Base-by-base conservation (phyloP, 2,888 invertebrate species). In the Eristalis tenax region DNA sequence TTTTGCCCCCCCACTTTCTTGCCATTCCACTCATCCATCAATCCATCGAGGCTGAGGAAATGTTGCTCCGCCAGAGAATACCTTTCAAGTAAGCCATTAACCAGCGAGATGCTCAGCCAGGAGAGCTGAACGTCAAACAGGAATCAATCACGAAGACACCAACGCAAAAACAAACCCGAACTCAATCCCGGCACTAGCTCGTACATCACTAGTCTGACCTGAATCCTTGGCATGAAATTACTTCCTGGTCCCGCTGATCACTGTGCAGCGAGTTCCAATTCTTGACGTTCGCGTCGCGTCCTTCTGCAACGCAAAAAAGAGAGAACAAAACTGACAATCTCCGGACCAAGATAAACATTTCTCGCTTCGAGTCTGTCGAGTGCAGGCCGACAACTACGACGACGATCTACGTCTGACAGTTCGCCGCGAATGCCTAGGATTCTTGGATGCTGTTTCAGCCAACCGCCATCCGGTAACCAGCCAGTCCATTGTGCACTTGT, bases 191-290 rank as follows among this genome's bases (percentile, higher is more conserved):
- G 28, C 26, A n/a, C 11, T 26, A 1, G 26, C 26, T 63, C 32
- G 63, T 35, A 40, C 40, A 40, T n/a, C 66, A 65, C 73, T 28
- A 23, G 68, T 64, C 68, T 84, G 84, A 80, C 84, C 84, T 76
- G 80, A 66, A 80, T 84, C 65, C 65, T 32, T 40, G 40, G 38
- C 50, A 23, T 38, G 50, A 61, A 80, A 81, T 59, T 15, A 64
- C 61, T 84, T 84, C 84, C 84, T 84, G 81, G 75, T 84, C 56
- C 26, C 56, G 43, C 56, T n/a, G 35, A 78, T 57, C 57, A 73
- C 40, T 64, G 68, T 68, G 15, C 70, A 77, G 32, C 66, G 59
- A 83, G 65, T 23, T 50, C 15, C 35, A 43, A 70, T 79, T 75
- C 65, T 35, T n/a, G 43, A 40, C 68, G 35, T 11, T 35, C 2